Base-by-base conservation (phyloP, 1,140 invertebrate species). In the Drosophila bocki region DNA sequence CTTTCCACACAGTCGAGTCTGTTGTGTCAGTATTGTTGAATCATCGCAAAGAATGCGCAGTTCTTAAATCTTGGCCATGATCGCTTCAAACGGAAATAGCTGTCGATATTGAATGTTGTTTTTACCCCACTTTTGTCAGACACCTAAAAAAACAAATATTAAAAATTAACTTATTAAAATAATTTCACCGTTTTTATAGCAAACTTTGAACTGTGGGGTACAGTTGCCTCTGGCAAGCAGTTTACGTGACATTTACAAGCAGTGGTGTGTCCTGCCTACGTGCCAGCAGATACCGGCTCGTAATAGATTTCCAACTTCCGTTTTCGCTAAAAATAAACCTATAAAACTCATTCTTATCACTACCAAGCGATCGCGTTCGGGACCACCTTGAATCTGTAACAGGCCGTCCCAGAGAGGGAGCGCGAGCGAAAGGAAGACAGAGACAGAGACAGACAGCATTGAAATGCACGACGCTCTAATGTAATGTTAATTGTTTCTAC, bases 321-420 rank as follows among this genome's bases (percentile, higher is more conserved):
- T 60, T 74, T 70, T 74, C 6, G 37, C 54, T 60, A 74, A 39
- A 74, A 74, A 74, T 60, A 60, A 74, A 51, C 17, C 32, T n/a
- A 44, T 22, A 47, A 53, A 69, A 54, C 54, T 41, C 19, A 71
- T 72, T 74, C 56, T 72, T 74, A 72, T 72, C 67, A 72, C 44
- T 57, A 2, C 7, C 42, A n/a, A 29, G 39, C 64, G 44, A 64
- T 67, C 64, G 59, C 22, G 54, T 26, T 64, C 11, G 26, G 35
- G 19, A 19, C 54, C 58, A 90, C 84, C 84, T 87, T 87, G 84
- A 87, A 84, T 75, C 68, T 87, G 83, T 90, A 87, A 86, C 75
- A 82, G 33, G 33, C 19, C 57, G 80, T 44, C 48, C 48, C 61
- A 69, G 69, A 68, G 64, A 64, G 64, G 37, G 26, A 35, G 32